Evolutionary conservation across 1,140 invertebrate genomes (phyloP).

Genomic region (Drosophila triauraria): DNA sequence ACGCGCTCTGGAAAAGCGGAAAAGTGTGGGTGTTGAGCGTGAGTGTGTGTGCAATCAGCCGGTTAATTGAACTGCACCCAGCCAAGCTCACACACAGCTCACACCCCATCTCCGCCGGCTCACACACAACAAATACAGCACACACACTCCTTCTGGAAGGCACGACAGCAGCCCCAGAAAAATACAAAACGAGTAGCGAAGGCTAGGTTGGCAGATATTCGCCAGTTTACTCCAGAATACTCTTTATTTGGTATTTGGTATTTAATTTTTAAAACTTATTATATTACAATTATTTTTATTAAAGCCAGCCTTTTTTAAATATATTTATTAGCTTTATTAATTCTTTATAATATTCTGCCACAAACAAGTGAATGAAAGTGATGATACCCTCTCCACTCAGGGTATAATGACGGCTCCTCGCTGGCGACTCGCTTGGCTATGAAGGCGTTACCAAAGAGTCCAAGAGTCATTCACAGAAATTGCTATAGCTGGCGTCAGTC

Average conservation of each 20-base stretch:
- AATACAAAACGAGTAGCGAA: not conserved
- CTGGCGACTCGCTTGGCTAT: constrained; percentile 37
- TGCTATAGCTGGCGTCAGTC: constrained; percentile 70
- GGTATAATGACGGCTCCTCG: constrained; percentile 40
- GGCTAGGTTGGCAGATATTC: not conserved
- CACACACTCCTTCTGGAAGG: constrained; percentile 3
- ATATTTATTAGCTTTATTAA: not conserved
- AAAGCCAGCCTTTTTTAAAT: too few relatives aligned
- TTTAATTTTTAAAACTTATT: not conserved
- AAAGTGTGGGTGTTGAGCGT: constrained; percentile 29
- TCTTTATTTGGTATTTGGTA: not conserved
- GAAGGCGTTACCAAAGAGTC: constrained; percentile 45
- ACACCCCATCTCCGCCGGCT: constrained; percentile 4
- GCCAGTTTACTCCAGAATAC: constrained; percentile 3
- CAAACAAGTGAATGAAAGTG: not conserved
- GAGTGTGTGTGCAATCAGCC: constrained; percentile 73
- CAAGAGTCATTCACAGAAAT: constrained; percentile 72
- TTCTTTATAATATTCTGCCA: not conserved
- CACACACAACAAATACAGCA: constrained; percentile 24
- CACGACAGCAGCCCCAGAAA: constrained; percentile 2
- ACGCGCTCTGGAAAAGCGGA: not conserved
- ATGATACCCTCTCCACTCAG: constrained; percentile 1
- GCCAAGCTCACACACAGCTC: constrained; percentile 19
- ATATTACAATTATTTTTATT: not conserved
- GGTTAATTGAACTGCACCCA: constrained; percentile 81